Conservation (phyloP, 2,888 invertebrate genomes). For the Coenonympha glycerion region DNA sequence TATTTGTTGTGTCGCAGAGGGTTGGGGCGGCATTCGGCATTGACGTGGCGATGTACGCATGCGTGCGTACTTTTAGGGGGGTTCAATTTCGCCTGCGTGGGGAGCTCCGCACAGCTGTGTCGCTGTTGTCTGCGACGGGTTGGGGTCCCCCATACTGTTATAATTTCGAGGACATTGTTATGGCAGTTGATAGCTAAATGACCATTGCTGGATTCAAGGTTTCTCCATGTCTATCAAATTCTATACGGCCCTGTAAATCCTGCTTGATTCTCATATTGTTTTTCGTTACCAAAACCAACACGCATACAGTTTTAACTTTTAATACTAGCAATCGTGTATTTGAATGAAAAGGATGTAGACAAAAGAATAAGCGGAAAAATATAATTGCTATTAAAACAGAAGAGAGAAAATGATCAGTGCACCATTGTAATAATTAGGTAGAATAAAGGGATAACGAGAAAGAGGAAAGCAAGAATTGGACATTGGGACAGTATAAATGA, state of each 20-base stretch:
- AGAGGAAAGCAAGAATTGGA: too few species aligned
- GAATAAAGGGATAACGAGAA: too few species aligned
- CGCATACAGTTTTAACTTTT: too few species aligned
- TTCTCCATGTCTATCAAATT: not conserved
- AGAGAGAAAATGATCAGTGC: too few species aligned
- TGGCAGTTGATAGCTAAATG: not conserved
- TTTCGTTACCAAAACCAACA: too few species aligned
- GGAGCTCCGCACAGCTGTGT: conserved; percentile 66
- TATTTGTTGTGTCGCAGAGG: conserved; percentile 48
- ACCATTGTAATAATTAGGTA: too few species aligned
- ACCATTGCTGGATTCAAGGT: not conserved
- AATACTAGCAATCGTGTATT: too few species aligned
- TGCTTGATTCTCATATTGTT: not conserved
- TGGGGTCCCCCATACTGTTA: conserved; percentile 36
- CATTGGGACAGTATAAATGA: too few species aligned
- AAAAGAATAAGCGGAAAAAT: too few species aligned
- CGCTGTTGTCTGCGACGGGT: conserved; percentile 46
- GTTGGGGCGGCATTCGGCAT: conserved; percentile 49
- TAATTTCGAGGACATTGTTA: conserved; percentile 27
- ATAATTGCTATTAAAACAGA: too few species aligned
- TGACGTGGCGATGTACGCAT: conserved; percentile 62
- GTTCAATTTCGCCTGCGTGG: conserved; percentile 57
- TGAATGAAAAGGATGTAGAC: too few species aligned
- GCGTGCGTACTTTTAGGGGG: conserved; percentile 69
- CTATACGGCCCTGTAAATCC: not conserved